Evolutionary conservation across 37 sponge, comb jelly and placozoan species (phyloP), one percentile per base, ranked within the genome.

Genomic region (Beroe forskalii): DNA sequence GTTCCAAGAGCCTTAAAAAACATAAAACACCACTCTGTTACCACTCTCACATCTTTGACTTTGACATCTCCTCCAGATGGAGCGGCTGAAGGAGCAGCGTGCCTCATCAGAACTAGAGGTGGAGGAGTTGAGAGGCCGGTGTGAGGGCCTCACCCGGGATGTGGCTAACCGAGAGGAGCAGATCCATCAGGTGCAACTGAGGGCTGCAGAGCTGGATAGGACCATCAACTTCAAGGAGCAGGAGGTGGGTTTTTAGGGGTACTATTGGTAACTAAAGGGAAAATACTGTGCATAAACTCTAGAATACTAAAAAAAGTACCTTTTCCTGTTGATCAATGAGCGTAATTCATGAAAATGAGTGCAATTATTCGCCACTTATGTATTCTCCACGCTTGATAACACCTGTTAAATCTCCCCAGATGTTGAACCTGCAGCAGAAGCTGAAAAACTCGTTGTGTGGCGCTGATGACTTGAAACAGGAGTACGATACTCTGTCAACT

Each of bases 171-270:
- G 86, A 41, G 86, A 43, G 86, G 86, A 43, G 22, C 55, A 80
- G 86, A 43, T 80, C 0, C 75, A 72, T 30, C 75, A 72, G 37
- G 40, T 24, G n/a, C 66, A 63, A 30, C 66, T 63, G 4, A 35
- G 35, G 32, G 37, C 75, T 33, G 75, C 75, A 4, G 75, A 72
- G 75, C 12, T 38, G 4, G 40, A 72, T 4, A 3, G 75, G 39
- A 72, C 22, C 22, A 72, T 72, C 75, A 72, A 33, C 19, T 72
- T 72, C 75, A 72, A 72, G 40, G 75, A 72, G 37, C 75, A 72
- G 35, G 75, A 72, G 75, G 75, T 72, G 22, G 28, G 60, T 9
- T 17, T 20, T 55, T 55, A 20, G n/a, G n/a, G n/a, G n/a, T n/a
- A n/a, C n/a, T n/a, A n/a, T n/a, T n/a, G n/a, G n/a, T n/a, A n/a